Percentiles rank a stretch among this genome's conserved stretches.
phyloP scores from a whole-genome alignment of 1,140 invertebrate genomes.

The Pemphigus obesinymphae region DNA sequence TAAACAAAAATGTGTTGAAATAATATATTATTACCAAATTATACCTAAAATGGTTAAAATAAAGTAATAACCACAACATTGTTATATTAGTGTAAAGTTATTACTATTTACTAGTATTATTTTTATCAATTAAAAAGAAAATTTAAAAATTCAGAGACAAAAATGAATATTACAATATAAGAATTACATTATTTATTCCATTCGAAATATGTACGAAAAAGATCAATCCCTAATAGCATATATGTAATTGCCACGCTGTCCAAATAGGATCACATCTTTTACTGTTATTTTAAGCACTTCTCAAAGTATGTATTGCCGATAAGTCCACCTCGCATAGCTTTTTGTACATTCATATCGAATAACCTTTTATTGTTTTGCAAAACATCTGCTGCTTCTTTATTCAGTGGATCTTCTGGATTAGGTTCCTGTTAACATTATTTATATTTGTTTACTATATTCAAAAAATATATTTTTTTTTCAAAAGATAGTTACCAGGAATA shows the following conservation, averaged over 20 bases:
- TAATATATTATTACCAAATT: background rate
- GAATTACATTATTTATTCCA: constrained; percentile 32
- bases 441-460: background rate
- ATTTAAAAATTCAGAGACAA: background rate
- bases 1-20: constrained; percentile 17
- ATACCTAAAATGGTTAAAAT: background rate
- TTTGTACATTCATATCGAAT: constrained; percentile 94
- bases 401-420: constrained; percentile 96
- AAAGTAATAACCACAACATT: background rate
- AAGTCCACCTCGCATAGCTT: constrained; percentile 92
- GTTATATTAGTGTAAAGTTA: constrained; percentile 9
- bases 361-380: constrained; percentile 87
- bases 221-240: constrained; percentile 1
- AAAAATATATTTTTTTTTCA: background rate
- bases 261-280: constrained; percentile 51
- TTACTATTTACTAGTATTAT: constrained; percentile 14
- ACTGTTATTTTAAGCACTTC: constrained; percentile 79
- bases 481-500: constrained; percentile 74
- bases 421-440: constrained; percentile 69
- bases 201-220: constrained; percentile 22
- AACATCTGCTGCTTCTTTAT: constrained; percentile 98
- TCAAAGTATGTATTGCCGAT: constrained; percentile 91
- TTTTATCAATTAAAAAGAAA: background rate
- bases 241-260: background rate
- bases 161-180: constrained; percentile 9